phyloP scores from a whole-genome alignment of 2,888 invertebrate genomes.

The Mythimna pallens region DNA sequence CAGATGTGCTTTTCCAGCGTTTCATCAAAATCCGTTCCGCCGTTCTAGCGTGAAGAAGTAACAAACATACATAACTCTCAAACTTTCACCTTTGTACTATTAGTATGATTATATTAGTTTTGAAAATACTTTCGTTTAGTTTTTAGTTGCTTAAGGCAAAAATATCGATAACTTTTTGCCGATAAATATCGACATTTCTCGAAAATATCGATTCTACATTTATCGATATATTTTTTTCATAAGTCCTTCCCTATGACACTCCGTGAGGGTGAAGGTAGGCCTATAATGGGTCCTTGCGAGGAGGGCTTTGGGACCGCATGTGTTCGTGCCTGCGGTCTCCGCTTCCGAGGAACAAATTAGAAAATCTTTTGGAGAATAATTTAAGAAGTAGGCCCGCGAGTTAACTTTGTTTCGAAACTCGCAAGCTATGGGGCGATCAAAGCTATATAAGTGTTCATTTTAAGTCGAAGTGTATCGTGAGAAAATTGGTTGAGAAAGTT shows the following conservation, averaged over 20 bases:
- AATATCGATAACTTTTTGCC: too few relatives aligned
- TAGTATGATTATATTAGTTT: too few relatives aligned
- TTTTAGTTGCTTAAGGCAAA: too few relatives aligned
- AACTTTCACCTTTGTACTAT: too few relatives aligned
- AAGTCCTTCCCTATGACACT: conserved; percentile 70
- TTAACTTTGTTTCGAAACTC: conserved; percentile 79
- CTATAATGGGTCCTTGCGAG: conserved; percentile 77
- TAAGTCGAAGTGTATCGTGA: conserved; percentile 71
- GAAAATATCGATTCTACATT: not conserved
- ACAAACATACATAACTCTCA: too few relatives aligned
- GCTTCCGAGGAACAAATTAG: conserved; percentile 86
- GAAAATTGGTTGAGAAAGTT: conserved; percentile 28
- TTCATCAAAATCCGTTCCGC: too few relatives aligned
- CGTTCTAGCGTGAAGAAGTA: too few relatives aligned
- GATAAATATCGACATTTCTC: not conserved
- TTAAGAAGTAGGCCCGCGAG: conserved; percentile 83
- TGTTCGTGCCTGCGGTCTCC: conserved; percentile 77
- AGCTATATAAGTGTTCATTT: conserved; percentile 74
- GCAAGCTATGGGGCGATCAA: conserved; percentile 70
- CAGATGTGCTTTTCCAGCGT: too few relatives aligned
- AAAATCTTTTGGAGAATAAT: conserved; percentile 90
- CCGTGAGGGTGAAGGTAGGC: conserved; percentile 79
- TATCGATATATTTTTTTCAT: not conserved
- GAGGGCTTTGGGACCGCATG: conserved; percentile 72
- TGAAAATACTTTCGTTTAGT: too few relatives aligned